Evolutionary conservation across 2,113 vertebrate genomes (phyloP).

Genomic region (Leptosomus discolor): DNA sequence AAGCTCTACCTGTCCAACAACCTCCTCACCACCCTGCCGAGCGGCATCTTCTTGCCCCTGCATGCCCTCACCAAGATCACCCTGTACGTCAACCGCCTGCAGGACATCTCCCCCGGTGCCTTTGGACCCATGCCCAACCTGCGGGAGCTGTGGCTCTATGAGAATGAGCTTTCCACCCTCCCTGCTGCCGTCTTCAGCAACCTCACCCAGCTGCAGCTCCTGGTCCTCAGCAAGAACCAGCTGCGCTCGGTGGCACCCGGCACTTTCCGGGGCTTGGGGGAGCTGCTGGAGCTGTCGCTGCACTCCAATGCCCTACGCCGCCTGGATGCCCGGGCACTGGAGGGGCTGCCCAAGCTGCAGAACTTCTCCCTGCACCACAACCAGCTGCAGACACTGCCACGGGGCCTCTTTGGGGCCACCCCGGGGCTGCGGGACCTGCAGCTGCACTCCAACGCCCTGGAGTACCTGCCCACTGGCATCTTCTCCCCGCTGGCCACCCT

Average conservation of each 20-base stretch:
- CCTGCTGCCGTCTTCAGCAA: slow-evolving; percentile 80
- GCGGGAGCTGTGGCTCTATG: slow-evolving; percentile 87
- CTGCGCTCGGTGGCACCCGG: slow-evolving; percentile 73
- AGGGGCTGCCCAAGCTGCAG: slow-evolving; percentile 75
- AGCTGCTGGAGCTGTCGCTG: slow-evolving; percentile 85
- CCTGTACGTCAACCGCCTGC: slow-evolving; percentile 83
- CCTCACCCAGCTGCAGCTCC: slow-evolving; percentile 80
- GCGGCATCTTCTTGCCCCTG: slow-evolving; percentile 81
- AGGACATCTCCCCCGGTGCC: slow-evolving; percentile 70
- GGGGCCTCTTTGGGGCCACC: slow-evolving; percentile 74
- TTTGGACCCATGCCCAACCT: slow-evolving; percentile 83
- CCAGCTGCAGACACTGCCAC: slow-evolving; percentile 75
- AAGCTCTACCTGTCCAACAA: slow-evolving; percentile 89
- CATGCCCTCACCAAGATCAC: slow-evolving; percentile 80
- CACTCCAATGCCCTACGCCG: slow-evolving; percentile 81
- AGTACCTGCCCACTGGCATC: slow-evolving; percentile 76
- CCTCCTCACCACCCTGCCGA: slow-evolving; percentile 76
- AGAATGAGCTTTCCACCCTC: slow-evolving; percentile 83
- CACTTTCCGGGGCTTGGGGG: slow-evolving; percentile 79
- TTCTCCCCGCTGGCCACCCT: slow-evolving; percentile 75
- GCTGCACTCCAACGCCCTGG: slow-evolving; percentile 83
- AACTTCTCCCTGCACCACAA: slow-evolving; percentile 91
- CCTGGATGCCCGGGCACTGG: slow-evolving; percentile 75
- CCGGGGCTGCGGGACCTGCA: slow-evolving; percentile 75
- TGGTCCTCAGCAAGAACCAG: slow-evolving; percentile 87